These are phyloP conservation scores for Rhinella marina DNA, from an alignment of 2,797 vertebrate genomes.

Conservation along the genomic window DNA sequence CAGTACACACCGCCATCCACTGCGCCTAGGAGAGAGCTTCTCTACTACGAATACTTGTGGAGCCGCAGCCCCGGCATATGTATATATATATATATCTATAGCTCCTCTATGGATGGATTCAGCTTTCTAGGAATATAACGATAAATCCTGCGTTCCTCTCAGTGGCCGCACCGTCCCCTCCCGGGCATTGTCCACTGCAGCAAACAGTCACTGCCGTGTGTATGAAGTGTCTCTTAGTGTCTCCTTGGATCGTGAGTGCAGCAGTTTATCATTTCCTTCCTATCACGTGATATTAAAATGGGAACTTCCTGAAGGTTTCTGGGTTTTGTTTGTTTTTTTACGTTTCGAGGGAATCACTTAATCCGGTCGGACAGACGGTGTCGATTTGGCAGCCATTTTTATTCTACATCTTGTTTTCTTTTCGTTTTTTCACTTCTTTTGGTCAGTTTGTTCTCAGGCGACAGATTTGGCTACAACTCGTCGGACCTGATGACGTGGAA, in stretches of 20 bases:
- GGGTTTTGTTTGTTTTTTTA: not conserved
- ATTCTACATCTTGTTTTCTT: conserved; percentile 38
- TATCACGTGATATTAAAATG: conserved; percentile 55
- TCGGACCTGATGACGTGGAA: conserved; percentile 96
- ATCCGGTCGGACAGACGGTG: conserved; percentile 27
- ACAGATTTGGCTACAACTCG: conserved; percentile 81
- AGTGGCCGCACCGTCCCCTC: not conserved
- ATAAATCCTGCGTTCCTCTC: not conserved
- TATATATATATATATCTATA: not conserved
- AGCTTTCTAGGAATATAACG: conserved; percentile 64
- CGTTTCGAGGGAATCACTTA: conserved; percentile 4
- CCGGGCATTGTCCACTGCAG: conserved; percentile 21
- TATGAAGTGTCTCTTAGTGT: conserved; percentile 69
- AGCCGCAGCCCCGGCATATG: conserved; percentile 69
- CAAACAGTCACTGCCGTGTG: conserved; percentile 91
- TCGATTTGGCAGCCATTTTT: conserved; percentile 66
- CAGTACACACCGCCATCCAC: conserved; percentile 73
- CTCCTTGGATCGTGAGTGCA: conserved; percentile 67
- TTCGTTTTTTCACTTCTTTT: not conserved
- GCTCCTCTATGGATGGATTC: conserved; percentile 61
- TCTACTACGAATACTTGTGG: conserved; percentile 72
- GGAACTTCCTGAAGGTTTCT: not conserved
- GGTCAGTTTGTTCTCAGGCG: conserved; percentile 47
- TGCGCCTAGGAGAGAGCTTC: conserved; percentile 71
- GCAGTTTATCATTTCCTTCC: conserved; percentile 70